Evolutionary conservation across 2,888 invertebrate species (phyloP), one percentile per base, ranked within the genome.

Genomic region (Suillia variegata): DNA sequence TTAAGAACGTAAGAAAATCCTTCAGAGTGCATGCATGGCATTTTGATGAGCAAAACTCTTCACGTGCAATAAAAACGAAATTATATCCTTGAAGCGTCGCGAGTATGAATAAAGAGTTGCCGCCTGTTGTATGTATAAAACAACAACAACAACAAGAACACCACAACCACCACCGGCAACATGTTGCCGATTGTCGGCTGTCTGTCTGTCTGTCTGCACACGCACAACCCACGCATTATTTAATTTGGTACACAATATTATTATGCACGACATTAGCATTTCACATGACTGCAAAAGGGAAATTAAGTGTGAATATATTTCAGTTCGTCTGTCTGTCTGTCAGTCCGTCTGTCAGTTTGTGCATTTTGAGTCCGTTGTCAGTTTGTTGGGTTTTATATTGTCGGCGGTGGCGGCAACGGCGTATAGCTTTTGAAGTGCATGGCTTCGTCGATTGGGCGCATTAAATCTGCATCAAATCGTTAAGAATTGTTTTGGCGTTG

Each of bases 231-330:
- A 72, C 75, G 74, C 74, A 72, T 73, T 72, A 74, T 72, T 75
- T 72, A 72, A 72, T 75, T 74, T 75, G 64, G 74, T 69, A 72
- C 74, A n/a, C n/a, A n/a, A n/a, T n/a, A 70, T 75, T 74, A 74
- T 75, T 72, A 75, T 75, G 74, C 71, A 75, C 74, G 63, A 70
- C 72, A 72, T 72, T 75, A 75, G 75, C n/a, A n/a, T n/a, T n/a
- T n/a, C 38, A 38, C 38, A 13, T 38, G 38, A 38, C 12, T 38
- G 38, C n/a, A 38, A n/a, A 6, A n/a, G 38, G 4, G 38, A 38
- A 38, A 38, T 38, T 38, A 38, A 38, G 38, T 38, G 38, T 38
- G 38, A 38, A 38, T n/a, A 31, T 31, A 12, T 12, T n/a, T n/a
- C n/a, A n/a, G n/a, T n/a, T n/a, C n/a, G n/a, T 6, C 31, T 31